These are phyloP conservation scores for Amniataba percoides DNA, from an alignment of 2,797 vertebrate species.

Conservation along the genomic window DNA sequence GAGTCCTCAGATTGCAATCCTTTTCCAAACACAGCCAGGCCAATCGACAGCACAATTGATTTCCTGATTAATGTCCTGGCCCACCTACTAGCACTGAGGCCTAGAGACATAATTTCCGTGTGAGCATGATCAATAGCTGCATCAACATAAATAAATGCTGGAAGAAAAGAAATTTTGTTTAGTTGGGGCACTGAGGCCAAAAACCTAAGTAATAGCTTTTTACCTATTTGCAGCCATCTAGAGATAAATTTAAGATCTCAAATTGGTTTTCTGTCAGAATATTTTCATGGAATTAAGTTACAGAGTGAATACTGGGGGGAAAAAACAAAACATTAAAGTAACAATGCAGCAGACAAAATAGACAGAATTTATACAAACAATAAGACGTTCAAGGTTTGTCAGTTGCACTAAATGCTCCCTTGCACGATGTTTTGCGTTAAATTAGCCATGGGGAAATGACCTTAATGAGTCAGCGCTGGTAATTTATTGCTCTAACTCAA, in stretches of 20 bases:
- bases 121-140: constrained; percentile 90
- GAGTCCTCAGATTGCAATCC: constrained; percentile 72
- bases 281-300: constrained; percentile 12
- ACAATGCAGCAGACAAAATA: neutral
- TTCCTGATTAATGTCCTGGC: constrained; percentile 92
- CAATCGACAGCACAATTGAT: constrained; percentile 90
- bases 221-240: constrained; percentile 25
- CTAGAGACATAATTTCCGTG: constrained; percentile 91
- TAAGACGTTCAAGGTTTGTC: neutral
- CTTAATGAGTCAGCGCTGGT: neutral
- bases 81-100: constrained; percentile 84
- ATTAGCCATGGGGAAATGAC: neutral
- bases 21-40: constrained; percentile 82
- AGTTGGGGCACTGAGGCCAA: constrained; percentile 40
- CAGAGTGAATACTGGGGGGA: neutral
- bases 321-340: neutral
- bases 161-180: constrained; percentile 74
- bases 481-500: constrained; percentile 13
- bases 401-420: neutral
- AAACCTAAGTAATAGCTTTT: constrained; percentile 50
- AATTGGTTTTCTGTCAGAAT: constrained; percentile 34
- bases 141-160: constrained; percentile 86
- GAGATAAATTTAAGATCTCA: constrained; percentile 19
- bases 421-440: neutral
- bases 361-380: constrained; percentile 5